A percentile compares a stretch with the other conserved stretches of the same genome.
Evolutionary conservation across 2,797 vertebrate genomes (phyloP).

Genomic region (Phalloptychus januarius): DNA sequence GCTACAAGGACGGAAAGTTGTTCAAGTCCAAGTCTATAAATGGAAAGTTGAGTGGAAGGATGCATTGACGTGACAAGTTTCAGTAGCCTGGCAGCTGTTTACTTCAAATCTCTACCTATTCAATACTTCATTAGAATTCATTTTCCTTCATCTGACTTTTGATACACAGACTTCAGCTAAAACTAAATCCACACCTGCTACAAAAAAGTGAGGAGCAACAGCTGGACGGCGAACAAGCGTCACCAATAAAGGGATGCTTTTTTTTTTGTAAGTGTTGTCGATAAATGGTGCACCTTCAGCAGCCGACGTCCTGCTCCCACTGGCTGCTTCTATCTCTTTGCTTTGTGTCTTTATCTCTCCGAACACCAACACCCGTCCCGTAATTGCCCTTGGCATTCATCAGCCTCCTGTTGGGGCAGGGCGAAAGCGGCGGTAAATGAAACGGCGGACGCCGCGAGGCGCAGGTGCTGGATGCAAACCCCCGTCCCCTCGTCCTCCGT

Average conservation of each 20-base stretch:
- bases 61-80: neutral
- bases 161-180: neutral
- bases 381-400: constrained; percentile 13
- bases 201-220: neutral
- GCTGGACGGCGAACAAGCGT: constrained; percentile 55
- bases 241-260: constrained; percentile 40
- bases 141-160: neutral
- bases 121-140: neutral
- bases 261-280: constrained; percentile 13
- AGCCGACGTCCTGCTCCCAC: constrained; percentile 13
- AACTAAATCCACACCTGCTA: neutral
- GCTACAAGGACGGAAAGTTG: neutral
- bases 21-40: neutral
- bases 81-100: neutral
- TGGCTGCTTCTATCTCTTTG: constrained; percentile 31
- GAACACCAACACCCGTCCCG: constrained; percentile 5
- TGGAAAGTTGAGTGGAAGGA: constrained; percentile 4
- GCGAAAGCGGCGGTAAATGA: constrained; percentile 42
- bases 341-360: constrained; percentile 48
- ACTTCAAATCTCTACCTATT: neutral
- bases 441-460: constrained; percentile 17
- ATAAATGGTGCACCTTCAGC: constrained; percentile 27
- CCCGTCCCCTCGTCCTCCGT: neutral
- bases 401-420: constrained; percentile 35
- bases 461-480: constrained; percentile 72